Conservation (phyloP, 2,797 vertebrate species). For the Tokudaia tokunoshimensis region DNA sequence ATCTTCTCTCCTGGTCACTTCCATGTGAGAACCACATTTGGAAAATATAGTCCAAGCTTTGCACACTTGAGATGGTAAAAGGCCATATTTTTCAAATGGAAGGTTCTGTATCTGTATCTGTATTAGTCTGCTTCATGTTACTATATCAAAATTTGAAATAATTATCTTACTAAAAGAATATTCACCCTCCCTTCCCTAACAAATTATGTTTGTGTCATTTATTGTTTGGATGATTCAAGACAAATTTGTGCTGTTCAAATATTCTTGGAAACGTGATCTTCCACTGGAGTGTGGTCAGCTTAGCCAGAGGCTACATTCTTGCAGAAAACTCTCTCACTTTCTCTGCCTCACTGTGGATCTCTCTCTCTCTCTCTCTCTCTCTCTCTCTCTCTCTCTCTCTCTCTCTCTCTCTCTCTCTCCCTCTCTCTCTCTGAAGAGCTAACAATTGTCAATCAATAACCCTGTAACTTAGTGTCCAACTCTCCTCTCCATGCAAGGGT, state of each 20-base stretch:
- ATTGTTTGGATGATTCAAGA: background rate
- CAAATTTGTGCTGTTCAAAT: background rate
- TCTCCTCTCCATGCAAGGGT: background rate
- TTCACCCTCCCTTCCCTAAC: background rate
- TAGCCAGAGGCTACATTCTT: background rate
- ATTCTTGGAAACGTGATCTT: background rate
- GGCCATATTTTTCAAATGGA: background rate
- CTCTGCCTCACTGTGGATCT: background rate
- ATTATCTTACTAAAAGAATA: background rate
- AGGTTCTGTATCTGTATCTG: fast-evolving
- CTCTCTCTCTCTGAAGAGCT: too few relatives aligned
- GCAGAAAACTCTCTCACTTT: background rate
- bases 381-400: too few relatives aligned
- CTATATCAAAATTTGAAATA: background rate
- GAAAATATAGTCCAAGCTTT: background rate
- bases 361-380: background rate
- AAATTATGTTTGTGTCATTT: background rate
- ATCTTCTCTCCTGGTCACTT: background rate
- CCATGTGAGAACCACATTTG: background rate
- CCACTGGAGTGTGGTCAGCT: background rate
- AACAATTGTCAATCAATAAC: background rate
- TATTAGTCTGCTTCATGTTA: background rate
- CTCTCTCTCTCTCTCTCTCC: background rate
- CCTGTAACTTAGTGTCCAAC: background rate
- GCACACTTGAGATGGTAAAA: background rate